Percentiles rank a stretch among this genome's conserved stretches.
These are phyloP conservation scores for Maniola hyperantus DNA, from an alignment of 2,888 invertebrate genomes.

Conservation along the genomic window DNA sequence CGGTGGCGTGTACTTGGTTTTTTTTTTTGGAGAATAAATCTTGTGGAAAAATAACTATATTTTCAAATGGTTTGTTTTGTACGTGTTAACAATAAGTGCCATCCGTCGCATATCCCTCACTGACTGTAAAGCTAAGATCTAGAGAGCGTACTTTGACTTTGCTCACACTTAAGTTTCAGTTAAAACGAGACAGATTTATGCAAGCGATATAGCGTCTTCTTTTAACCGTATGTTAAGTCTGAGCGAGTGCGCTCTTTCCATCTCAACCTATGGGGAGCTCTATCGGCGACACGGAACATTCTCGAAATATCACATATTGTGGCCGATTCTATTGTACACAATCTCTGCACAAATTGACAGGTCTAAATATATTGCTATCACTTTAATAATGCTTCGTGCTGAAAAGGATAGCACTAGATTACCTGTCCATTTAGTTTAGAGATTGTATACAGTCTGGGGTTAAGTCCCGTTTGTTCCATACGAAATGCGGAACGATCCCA, in stretches of 20 bases:
- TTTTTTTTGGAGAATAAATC: conserved; percentile 45
- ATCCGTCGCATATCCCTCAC: conserved; percentile 57
- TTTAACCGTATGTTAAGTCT: no score
- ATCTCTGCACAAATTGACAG: background rate
- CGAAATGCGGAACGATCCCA: no score
- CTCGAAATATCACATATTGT: background rate
- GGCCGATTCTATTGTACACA: background rate
- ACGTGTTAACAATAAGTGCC: conserved; percentile 68
- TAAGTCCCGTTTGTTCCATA: no score
- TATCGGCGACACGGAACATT: conserved; percentile 40
- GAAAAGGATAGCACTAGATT: no score
- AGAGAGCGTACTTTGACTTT: no score
- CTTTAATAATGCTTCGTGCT: no score
- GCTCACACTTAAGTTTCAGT: no score
- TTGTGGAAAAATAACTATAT: conserved; percentile 47
- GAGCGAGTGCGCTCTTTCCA: no score
- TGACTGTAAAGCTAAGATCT: background rate
- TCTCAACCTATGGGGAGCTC: conserved; percentile 12
- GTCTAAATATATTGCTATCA: background rate
- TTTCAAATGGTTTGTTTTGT: conserved; percentile 52
- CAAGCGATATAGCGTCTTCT: no score
- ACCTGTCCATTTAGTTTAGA: no score
- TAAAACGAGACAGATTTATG: no score
- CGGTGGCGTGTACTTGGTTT: conserved; percentile 70
- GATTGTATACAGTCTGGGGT: no score